phyloP scores from a whole-genome alignment of 2,797 vertebrate species.

The Hypotaenidia okinawae region DNA sequence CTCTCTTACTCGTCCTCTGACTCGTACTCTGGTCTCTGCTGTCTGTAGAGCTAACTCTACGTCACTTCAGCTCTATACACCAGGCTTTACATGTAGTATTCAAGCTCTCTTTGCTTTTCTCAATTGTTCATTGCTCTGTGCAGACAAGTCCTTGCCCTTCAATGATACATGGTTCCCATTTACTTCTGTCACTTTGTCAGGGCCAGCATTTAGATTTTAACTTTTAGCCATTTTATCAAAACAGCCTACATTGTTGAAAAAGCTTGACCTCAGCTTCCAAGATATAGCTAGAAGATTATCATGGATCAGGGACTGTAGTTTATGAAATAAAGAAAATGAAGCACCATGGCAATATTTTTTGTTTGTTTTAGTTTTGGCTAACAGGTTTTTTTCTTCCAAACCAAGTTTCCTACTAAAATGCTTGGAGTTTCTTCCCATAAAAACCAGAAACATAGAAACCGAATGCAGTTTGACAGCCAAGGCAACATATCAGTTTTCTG shows the following conservation, averaged over 20 bases:
- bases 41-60: too few relatives aligned
- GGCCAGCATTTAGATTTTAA: neutral
- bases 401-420: neutral
- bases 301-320: neutral
- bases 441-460: neutral
- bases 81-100: neutral
- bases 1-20: neutral
- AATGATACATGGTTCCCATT: neutral
- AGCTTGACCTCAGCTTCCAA: neutral
- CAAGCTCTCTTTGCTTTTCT: neutral
- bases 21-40: neutral
- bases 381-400: neutral
- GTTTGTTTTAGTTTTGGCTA: neutral
- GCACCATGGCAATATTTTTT: fast-evolving
- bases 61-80: neutral
- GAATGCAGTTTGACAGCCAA: neutral
- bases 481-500: neutral
- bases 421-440: neutral
- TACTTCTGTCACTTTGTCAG: neutral
- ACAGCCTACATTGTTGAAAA: neutral
- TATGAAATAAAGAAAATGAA: neutral
- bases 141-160: neutral
- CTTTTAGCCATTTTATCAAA: neutral
- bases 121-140: neutral
- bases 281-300: neutral